These are phyloP conservation scores for Urocolius indicus DNA, from an alignment of 2,113 vertebrate genomes.

Conservation along the genomic window DNA sequence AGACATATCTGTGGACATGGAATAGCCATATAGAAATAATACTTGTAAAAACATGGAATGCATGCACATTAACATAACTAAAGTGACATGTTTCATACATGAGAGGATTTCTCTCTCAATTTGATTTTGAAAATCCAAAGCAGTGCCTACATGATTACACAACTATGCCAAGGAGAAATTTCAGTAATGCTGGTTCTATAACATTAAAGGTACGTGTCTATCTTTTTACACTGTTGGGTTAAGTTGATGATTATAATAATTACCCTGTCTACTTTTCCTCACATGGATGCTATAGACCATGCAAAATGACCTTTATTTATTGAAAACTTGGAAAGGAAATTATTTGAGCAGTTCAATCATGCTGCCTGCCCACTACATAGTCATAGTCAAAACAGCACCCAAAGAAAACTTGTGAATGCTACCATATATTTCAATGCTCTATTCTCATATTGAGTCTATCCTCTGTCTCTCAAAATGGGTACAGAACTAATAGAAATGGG, in stretches of 20 bases:
- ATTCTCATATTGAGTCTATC: not conserved
- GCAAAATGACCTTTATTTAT: not conserved
- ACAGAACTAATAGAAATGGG: not conserved
- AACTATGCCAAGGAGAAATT: constrained; percentile 74
- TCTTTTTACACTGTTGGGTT: constrained; percentile 7
- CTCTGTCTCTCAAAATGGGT: not conserved
- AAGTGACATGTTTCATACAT: not conserved
- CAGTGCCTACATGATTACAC: constrained; percentile 68
- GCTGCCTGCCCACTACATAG: not conserved
- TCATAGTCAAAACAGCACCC: not conserved
- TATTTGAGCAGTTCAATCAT: not conserved
- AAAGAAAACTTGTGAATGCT: not conserved
- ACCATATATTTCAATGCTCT: not conserved
- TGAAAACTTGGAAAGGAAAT: not conserved
- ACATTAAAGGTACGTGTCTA: constrained; percentile 58
- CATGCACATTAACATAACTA: constrained; percentile 47
- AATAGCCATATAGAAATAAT: constrained; percentile 63
- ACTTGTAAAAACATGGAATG: constrained; percentile 61
- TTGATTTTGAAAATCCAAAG: constrained; percentile 66
- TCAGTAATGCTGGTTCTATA: constrained; percentile 56
- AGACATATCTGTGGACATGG: constrained; percentile 34
- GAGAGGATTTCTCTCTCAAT: constrained; percentile 33
- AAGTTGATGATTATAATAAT: not conserved
- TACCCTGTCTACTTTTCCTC: not conserved
- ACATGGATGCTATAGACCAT: not conserved